Conservation (phyloP, 2,797 vertebrate genomes). For the Dallia pectoralis region DNA sequence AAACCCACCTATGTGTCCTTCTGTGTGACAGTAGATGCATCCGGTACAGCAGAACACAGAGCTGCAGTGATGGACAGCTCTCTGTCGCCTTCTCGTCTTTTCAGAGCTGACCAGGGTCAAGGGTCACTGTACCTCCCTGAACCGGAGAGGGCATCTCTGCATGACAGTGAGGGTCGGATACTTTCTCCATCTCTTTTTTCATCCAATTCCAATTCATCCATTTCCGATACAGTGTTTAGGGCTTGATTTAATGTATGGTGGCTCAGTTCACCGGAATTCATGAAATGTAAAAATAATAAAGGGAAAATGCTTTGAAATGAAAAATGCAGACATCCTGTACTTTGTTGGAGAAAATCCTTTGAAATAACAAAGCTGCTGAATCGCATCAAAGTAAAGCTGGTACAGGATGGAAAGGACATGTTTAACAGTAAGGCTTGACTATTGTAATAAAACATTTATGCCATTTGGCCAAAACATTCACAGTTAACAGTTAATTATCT, state of each 20-base stretch:
- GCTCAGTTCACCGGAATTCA: not conserved
- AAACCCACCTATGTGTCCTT: not conserved
- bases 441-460: not conserved
- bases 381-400: not conserved
- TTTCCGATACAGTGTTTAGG: not conserved
- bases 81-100: constrained; percentile 78
- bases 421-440: not conserved
- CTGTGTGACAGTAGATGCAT: constrained; percentile 69
- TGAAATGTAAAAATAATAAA: no score
- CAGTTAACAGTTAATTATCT: not conserved
- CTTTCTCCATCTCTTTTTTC: not conserved
- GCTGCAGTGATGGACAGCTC: constrained; percentile 72
- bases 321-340: not conserved
- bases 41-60: constrained; percentile 74
- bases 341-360: not conserved
- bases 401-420: not conserved
- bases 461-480: not conserved
- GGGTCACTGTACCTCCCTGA: constrained; percentile 78
- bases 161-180: constrained; percentile 87
- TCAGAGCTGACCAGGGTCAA: constrained; percentile 81
- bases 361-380: not conserved
- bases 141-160: constrained; percentile 87
- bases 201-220: not conserved
- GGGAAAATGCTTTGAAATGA: not conserved
- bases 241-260: not conserved